phyloP scores from a whole-genome alignment of 2,888 invertebrate species.

The Tanytarsus gracilentus region DNA sequence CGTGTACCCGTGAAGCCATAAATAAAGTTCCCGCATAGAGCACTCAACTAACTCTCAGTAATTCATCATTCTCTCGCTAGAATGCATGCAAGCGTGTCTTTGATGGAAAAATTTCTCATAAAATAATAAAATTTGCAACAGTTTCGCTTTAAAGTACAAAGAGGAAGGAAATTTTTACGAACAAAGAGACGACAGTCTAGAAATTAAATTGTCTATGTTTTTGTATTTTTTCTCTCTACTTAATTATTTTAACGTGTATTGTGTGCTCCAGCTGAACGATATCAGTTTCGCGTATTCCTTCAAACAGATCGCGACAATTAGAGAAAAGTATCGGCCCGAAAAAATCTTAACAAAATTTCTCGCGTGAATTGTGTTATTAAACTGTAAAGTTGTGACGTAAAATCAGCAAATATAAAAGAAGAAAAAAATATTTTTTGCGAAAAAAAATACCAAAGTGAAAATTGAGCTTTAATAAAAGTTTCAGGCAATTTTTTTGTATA shows the following conservation, averaged over 20 bases:
- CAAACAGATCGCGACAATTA: constrained; percentile 7
- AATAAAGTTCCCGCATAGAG: no score
- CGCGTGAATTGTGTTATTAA: neutral
- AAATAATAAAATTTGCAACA: no score
- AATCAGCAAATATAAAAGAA: neutral
- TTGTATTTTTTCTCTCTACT: no score
- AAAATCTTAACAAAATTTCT: constrained; percentile 6
- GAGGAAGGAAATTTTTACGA: no score
- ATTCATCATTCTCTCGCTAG: no score
- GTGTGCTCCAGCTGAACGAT: neutral
- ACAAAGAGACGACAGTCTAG: no score
- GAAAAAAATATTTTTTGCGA: neutral
- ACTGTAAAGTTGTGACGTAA: neutral
- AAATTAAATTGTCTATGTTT: constrained; percentile 1
- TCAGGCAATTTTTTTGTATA: neutral
- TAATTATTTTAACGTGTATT: constrained; percentile 11
- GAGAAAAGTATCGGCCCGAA: neutral
- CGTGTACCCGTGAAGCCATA: no score
- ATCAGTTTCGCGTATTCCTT: constrained; percentile 20
- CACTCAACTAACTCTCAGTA: no score
- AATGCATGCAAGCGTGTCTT: no score
- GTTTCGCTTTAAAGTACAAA: no score
- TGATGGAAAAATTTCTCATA: no score
- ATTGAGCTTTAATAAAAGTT: neutral
- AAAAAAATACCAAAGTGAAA: neutral